Base-by-base conservation (phyloP, 2,797 vertebrate species). In the Periparus ater region DNA sequence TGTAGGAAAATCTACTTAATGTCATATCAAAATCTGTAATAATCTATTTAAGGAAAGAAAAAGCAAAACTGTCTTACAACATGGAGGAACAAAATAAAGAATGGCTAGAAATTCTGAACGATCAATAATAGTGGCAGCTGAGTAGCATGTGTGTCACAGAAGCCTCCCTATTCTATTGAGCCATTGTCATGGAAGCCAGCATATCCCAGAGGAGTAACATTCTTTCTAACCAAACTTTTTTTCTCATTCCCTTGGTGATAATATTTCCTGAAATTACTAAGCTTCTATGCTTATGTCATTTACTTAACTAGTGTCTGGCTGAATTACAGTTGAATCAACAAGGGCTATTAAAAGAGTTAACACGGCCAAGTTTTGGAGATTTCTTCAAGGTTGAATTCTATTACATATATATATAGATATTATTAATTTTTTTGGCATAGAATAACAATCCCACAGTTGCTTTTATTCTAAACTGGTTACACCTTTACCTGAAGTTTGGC, bases 21-120 rank as follows among this genome's bases (percentile, higher is more conserved):
- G 99, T 99, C 99, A 99, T 99, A 98, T 99, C 99, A 93, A 99
- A 99, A 98, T 99, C 99, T 96, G 99, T 99, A 98, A 99, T 99
- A 96, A 99, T 98, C 99, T 99, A 96, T 73, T 97, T 97, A 96
- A 88, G 84, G 85, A 95, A 94, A 92, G 91, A 89, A 83, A 96
- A 95, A 95, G 91, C 90, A 97, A 87, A 96, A 81, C 75, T 79
- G 91, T 88, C 91, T 93, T 75, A 95, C 78, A 74, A 96, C 50
- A 82, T 0, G 21, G 88, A 92, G 87, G 79, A 79, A 90, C 74
- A 93, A 93, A 94, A 73, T 76, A 83, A 94, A 94, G 91, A 93
- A 95, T 82, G 85, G 71, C 82, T 91, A 94, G 68, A 91, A 95
- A 86, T 93, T 86, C 70, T 92, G 65, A 91, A 87, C 0, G 21